Evolutionary conservation across 2,113 vertebrate genomes (phyloP), one percentile per base, ranked within the genome.

Genomic region (Gnathonemus echidnorhynchus): DNA sequence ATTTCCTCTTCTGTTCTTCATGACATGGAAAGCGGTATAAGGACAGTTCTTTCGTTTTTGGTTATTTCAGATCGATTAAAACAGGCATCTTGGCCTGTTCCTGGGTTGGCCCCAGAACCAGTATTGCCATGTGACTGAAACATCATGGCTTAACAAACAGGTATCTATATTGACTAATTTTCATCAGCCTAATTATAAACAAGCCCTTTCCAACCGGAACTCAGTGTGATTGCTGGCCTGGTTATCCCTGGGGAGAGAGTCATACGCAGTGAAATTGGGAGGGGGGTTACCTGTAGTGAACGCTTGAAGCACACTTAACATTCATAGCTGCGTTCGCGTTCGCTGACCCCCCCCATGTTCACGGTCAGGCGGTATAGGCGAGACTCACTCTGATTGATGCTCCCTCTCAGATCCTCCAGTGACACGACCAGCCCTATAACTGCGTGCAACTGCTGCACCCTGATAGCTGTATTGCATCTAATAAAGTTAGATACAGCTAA

Each of bases 121-220:
- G 39, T 24, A 35, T 15, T 10, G 24, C 31, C 77, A n/a, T 35
- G 21, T 84, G 24, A 66, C 1, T 66, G 24, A 66, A 27, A 27
- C 62, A 3, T 66, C 62, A 42, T 66, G 74, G 42, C 46, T 9
- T 62, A 90, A 83, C n/a, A 90, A 46, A 9, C 8, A 45, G 56
- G 45, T 88, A 27, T 89, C n/a, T 45, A 85, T 70, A 86, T 86
- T 86, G n/a, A 70, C 53, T 86, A n/a, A 88, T 46, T 90, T 85
- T 86, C 49, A 84, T 53, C 42, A 49, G 7, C 56, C 77, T 84
- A 84, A 46, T 84, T 84, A 19, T 84, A 84, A 21, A 42, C 52
- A 27, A 27, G 62, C 53, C 52, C 35, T 66, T 35, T 4, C 8
- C 53, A 88, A 46, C 49, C 49, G 53, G 24, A 87, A 52, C 24